phyloP scores from a whole-genome alignment of 2,113 vertebrate genomes.

The Atrichornis clamosus region DNA sequence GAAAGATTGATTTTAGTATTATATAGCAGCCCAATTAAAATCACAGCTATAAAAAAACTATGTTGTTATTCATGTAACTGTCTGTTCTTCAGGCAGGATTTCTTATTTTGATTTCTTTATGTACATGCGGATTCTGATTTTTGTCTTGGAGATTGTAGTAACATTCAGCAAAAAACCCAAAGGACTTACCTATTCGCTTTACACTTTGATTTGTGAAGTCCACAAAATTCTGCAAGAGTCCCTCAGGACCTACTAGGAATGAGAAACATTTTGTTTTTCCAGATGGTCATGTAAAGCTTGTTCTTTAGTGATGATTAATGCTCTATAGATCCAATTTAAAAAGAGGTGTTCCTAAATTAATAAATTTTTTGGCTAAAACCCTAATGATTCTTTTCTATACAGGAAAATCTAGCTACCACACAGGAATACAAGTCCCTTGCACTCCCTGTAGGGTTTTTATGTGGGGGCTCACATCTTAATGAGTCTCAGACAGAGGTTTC shows the following conservation, averaged over 20 bases:
- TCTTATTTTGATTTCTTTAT: background rate
- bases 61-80: background rate
- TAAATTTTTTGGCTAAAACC: background rate
- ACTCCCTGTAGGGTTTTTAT: background rate
- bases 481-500: background rate
- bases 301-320: background rate
- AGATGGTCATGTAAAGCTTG: background rate
- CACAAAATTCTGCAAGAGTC: background rate
- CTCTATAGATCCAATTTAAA: background rate
- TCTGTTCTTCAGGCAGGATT: background rate
- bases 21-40: background rate
- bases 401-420: background rate
- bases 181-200: background rate
- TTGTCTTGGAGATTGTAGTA: background rate
- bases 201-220: background rate
- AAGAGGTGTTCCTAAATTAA: background rate
- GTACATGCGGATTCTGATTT: background rate
- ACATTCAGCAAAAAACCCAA: background rate
- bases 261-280: background rate
- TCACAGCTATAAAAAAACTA: background rate
- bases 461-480: fast-evolving
- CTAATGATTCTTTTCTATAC: background rate
- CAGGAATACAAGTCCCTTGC: fast-evolving
- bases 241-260: background rate
- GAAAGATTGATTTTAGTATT: background rate